Evolutionary conservation across 2,113 vertebrate species (phyloP).

Genomic region (Eretmodus cyanostictus): DNA sequence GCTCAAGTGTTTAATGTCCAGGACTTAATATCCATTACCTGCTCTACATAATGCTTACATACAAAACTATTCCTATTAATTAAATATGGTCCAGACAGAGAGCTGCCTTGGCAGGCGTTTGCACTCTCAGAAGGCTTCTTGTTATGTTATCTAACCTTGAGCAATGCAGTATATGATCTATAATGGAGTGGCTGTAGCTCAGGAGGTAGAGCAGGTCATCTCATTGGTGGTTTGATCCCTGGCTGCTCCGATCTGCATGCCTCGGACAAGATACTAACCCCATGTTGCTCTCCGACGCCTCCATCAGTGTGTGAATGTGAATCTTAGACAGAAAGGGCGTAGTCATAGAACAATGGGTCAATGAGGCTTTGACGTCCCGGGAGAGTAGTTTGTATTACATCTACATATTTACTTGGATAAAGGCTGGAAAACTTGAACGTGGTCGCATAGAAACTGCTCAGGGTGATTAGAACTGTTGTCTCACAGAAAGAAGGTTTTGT

Average conservation of each 20-base stretch:
- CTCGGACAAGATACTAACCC: neutral
- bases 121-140: neutral
- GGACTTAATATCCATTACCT: neutral
- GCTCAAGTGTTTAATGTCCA: neutral
- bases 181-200: neutral
- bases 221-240: neutral
- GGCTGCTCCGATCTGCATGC: neutral
- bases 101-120: neutral
- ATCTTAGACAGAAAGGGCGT: fast-evolving
- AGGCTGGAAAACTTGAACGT: fast-evolving
- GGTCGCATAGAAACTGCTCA: fast-evolving
- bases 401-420: neutral
- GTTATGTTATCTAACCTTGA: fast-evolving
- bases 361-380: neutral
- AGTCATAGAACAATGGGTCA: neutral
- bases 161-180: neutral
- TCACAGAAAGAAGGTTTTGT: neutral
- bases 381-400: neutral
- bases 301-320: neutral
- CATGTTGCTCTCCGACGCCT: fast-evolving
- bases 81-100: neutral
- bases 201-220: neutral
- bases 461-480: neutral
- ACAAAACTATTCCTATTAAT: neutral
- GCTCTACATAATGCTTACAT: neutral